Evolutionary conservation across 2,113 vertebrate genomes (phyloP).

Genomic region (Cettia cetti): DNA sequence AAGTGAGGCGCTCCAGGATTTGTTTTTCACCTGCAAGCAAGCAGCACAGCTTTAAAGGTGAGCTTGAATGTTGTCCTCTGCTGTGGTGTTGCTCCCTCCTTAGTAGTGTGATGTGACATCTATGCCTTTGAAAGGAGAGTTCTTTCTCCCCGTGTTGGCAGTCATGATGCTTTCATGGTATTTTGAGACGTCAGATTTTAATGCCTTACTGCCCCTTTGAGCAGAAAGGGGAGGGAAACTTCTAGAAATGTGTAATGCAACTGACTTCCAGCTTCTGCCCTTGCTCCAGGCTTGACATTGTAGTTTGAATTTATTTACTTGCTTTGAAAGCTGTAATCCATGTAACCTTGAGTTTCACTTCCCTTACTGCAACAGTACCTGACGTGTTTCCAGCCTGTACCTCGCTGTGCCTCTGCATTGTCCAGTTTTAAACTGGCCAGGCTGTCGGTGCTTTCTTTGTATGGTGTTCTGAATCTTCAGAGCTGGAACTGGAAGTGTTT

Average conservation of each 20-base stretch:
- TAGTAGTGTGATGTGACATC: neutral
- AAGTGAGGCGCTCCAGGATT: neutral
- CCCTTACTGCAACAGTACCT: neutral
- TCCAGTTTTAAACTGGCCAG: neutral
- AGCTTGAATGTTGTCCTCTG: neutral
- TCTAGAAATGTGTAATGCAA: neutral
- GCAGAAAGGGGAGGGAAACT: neutral
- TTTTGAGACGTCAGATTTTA: neutral
- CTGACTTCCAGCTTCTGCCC: conserved; percentile 1
- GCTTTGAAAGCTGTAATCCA: neutral
- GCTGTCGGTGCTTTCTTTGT: neutral
- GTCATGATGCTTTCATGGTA: rapidly evolving
- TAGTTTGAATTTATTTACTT: neutral
- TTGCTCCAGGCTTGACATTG: neutral
- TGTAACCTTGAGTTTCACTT: neutral
- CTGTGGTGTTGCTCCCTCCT: neutral
- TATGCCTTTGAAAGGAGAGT: neutral
- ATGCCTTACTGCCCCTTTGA: neutral
- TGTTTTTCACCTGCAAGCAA: neutral
- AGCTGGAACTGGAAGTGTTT: neutral
- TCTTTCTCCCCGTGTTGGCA: neutral
- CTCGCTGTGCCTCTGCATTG: neutral
- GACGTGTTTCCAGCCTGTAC: neutral
- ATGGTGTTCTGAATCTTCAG: neutral
- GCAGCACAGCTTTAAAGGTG: neutral